A percentile compares a stretch with the other conserved stretches of the same genome.
phyloP scores from a whole-genome alignment of 2,888 invertebrate genomes.

The Lasioglossum vierecki region DNA sequence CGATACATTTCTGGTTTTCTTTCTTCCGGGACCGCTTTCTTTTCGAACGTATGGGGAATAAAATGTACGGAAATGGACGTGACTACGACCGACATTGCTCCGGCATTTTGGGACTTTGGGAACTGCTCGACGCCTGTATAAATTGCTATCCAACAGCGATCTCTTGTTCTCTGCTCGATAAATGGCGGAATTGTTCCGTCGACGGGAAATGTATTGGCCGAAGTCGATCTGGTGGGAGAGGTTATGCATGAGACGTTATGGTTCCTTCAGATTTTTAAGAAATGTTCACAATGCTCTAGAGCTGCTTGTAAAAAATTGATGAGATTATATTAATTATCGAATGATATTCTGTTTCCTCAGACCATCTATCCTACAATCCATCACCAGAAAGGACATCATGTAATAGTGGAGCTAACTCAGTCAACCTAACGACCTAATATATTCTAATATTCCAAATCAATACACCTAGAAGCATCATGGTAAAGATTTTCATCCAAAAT shows the following conservation, averaged over 20 bases:
- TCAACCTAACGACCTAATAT: no score
- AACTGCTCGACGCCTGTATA: not conserved
- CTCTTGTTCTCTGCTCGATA: not conserved
- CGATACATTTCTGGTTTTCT: not conserved
- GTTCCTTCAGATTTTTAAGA: not conserved
- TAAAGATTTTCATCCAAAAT: no score
- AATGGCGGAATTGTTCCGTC: not conserved
- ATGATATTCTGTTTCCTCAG: no score
- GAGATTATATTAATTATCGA: no score
- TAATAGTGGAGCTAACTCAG: no score
- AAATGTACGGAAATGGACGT: constrained; percentile 1
- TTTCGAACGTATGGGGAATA: not conserved
- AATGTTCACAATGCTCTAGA: no score
- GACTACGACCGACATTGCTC: not conserved
- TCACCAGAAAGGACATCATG: no score
- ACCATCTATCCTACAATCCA: no score
- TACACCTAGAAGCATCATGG: no score
- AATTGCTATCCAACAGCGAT: not conserved
- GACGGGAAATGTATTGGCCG: not conserved
- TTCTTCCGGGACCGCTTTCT: not conserved
- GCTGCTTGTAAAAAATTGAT: no score
- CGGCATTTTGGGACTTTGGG: constrained; percentile 11
- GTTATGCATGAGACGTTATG: not conserved
- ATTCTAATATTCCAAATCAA: no score
- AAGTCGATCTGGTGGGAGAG: not conserved